Evolutionary conservation across 2,888 invertebrate genomes (phyloP).

Genomic region (Parasteatoda lunata): DNA sequence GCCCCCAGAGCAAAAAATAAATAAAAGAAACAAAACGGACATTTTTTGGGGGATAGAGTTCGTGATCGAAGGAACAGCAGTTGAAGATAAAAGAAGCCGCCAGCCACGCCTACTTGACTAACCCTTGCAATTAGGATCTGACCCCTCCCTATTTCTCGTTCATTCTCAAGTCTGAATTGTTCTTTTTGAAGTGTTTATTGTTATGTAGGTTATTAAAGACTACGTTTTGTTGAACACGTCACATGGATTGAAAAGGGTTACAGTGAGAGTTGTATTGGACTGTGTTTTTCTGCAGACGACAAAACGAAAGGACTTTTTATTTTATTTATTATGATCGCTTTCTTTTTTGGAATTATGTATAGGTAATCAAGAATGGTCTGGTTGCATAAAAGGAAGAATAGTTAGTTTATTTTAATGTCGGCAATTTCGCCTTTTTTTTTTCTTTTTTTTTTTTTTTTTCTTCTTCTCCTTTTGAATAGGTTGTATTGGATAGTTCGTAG

Average conservation of each 20-base stretch:
- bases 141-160: constrained; percentile 59
- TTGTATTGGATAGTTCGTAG: too few relatives aligned
- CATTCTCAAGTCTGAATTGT: constrained; percentile 22
- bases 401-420: too few relatives aligned
- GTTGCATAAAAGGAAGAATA: too few relatives aligned
- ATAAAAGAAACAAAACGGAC: constrained; percentile 43
- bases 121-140: constrained; percentile 67
- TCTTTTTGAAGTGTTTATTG: constrained; percentile 54
- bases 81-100: constrained; percentile 59
- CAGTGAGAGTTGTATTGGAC: not conserved
- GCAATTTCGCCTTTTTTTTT: too few relatives aligned
- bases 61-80: constrained; percentile 18
- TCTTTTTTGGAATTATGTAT: too few relatives aligned
- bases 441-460: too few relatives aligned
- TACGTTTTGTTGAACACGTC: constrained; percentile 27
- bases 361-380: too few relatives aligned
- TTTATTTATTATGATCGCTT: too few relatives aligned
- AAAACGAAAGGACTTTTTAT: not conserved
- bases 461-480: too few relatives aligned
- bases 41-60: constrained; percentile 32
- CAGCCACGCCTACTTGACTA: constrained; percentile 66
- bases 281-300: not conserved
- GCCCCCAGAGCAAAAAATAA: constrained; percentile 44
- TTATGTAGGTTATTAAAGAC: constrained; percentile 59
- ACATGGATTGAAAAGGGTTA: constrained; percentile 9